Conservation (phyloP, 2,113 vertebrate species). For the Leuciscus idus region DNA sequence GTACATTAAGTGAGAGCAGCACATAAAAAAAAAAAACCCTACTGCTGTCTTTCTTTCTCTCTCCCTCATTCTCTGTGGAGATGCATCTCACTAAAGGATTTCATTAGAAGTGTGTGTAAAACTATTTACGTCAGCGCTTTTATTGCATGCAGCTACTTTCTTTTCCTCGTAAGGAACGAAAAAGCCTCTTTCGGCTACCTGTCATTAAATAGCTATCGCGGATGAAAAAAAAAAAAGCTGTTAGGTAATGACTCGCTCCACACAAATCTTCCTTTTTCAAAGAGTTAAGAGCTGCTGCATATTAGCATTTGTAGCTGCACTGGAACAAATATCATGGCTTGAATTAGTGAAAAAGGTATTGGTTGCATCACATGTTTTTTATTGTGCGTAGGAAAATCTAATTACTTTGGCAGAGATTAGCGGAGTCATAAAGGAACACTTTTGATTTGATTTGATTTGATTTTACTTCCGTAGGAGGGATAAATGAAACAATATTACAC, state of each 20-base stretch:
- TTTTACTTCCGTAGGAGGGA: not conserved
- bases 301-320: not conserved
- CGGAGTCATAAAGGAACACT: not conserved
- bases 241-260: slow-evolving; percentile 22
- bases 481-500: not conserved
- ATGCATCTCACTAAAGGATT: slow-evolving; percentile 32
- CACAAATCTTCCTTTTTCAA: not conserved
- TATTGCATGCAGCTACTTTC: slow-evolving; percentile 10
- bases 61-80: slow-evolving; percentile 2
- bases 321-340: not conserved
- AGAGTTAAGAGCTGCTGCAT: slow-evolving; percentile 17
- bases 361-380: slow-evolving; percentile 2
- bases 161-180: not conserved
- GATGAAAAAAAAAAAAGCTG: not conserved
- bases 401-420: slow-evolving; percentile 29
- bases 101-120: slow-evolving; percentile 32
- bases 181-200: not conserved
- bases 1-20: slow-evolving; percentile 34
- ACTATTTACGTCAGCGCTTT: slow-evolving; percentile 41
- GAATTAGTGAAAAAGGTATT: not conserved
- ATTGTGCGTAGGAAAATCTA: slow-evolving; percentile 2
- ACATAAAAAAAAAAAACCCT: slow-evolving; percentile 33
- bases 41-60: not conserved
- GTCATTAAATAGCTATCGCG: slow-evolving; percentile 10
- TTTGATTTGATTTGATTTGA: not conserved